Conservation (phyloP, 2,113 vertebrate species). For the Phalacrocorax pelagicus region DNA sequence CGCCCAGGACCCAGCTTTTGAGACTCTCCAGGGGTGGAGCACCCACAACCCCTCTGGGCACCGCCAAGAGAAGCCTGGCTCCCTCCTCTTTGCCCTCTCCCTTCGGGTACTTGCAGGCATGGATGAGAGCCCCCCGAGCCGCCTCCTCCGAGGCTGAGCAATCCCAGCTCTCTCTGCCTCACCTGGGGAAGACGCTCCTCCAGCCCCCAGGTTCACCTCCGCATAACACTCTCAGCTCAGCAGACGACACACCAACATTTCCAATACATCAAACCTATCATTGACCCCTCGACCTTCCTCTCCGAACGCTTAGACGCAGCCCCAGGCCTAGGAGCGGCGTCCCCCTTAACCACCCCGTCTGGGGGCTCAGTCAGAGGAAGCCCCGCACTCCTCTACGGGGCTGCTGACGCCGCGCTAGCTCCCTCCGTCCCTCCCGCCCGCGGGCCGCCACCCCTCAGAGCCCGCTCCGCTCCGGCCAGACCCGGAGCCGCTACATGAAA, state of each 20-base stretch:
- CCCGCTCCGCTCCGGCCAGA: not conserved
- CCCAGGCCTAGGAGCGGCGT: not conserved
- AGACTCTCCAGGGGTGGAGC: rapidly evolving
- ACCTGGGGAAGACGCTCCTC: rapidly evolving
- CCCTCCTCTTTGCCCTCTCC: not conserved
- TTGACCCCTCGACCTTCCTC: rapidly evolving
- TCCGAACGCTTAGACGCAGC: not conserved
- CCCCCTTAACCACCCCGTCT: rapidly evolving
- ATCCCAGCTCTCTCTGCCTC: not conserved
- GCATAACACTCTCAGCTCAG: not conserved
- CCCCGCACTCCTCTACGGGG: rapidly evolving
- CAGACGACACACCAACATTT: rapidly evolving
- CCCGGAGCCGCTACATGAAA: not conserved
- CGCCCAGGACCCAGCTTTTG: not conserved
- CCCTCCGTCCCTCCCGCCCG: not conserved
- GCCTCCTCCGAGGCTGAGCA: not conserved
- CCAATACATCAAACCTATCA: rapidly evolving
- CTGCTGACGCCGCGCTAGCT: not conserved
- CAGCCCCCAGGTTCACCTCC: not conserved
- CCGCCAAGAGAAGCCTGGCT: not conserved
- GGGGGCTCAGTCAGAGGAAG: rapidly evolving
- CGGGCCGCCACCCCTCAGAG: not conserved
- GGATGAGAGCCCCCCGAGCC: rapidly evolving
- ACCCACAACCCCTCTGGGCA: not conserved
- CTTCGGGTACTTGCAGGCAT: not conserved